Evolutionary conservation across 2,797 vertebrate genomes (phyloP), one percentile per base, ranked within the genome.

Genomic region (Pampus argenteus): DNA sequence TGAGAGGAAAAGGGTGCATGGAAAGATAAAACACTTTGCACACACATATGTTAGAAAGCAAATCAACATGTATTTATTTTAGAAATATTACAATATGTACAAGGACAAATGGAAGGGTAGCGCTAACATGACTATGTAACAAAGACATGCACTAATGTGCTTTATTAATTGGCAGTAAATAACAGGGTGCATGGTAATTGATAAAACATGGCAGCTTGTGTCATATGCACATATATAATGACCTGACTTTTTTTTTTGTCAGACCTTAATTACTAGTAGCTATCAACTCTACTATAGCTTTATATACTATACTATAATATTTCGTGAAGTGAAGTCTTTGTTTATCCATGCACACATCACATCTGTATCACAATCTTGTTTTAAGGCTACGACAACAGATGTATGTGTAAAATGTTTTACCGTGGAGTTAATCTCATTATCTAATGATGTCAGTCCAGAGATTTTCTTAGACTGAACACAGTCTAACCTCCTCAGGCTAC

Each of bases 301-400:
- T n/a, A n/a, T n/a, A n/a, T n/a, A n/a, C n/a, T n/a, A n/a, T n/a
- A n/a, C n/a, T n/a, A n/a, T n/a, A n/a, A n/a, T n/a, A n/a, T n/a
- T n/a, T n/a, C n/a, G n/a, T n/a, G n/a, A n/a, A n/a, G n/a, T n/a
- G n/a, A n/a, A n/a, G n/a, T n/a, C n/a, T n/a, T n/a, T n/a, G n/a
- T n/a, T n/a, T n/a, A n/a, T n/a, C n/a, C n/a, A n/a, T n/a, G n/a
- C n/a, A n/a, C n/a, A n/a, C n/a, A n/a, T n/a, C n/a, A n/a, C n/a
- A n/a, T n/a, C 14, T 54, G 25, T 29, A 62, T 51, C 11, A 42
- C 25, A 34, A 3, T 74, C 54, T 6, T 76, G 58, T 36, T 57
- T 20, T 22, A 8, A 47, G 6, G 44, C 31, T 25, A 5, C 51
- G 42, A 67, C 26, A 48, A 26, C 18, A 71, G 2, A 26, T n/a